These are phyloP conservation scores for Lumbricus terrestris DNA, from an alignment of 2,888 invertebrate genomes.

Conservation along the genomic window DNA sequence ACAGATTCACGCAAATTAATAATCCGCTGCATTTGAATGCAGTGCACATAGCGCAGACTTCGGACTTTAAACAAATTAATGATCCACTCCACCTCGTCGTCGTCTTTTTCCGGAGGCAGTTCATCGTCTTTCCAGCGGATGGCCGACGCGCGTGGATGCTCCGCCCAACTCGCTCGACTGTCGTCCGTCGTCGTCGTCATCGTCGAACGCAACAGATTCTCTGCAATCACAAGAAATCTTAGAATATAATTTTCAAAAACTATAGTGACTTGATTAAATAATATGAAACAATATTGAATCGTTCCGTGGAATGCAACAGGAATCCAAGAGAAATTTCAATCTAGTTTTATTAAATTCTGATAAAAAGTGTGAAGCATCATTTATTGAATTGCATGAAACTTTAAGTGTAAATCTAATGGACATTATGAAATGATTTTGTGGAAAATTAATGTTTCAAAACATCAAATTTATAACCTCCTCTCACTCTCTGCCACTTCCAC, in stretches of 20 bases:
- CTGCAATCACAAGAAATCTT: background rate
- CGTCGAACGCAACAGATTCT: constrained; percentile 7
- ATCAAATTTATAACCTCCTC: too few relatives aligned
- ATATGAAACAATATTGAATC: background rate
- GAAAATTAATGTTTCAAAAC: too few relatives aligned
- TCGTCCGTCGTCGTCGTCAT: constrained; percentile 10
- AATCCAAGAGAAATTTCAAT: too few relatives aligned
- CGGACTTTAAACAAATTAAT: background rate
- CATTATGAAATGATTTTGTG: too few relatives aligned
- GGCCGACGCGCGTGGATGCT: constrained; percentile 20
- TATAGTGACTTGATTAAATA: background rate
- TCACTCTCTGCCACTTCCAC: too few relatives aligned
- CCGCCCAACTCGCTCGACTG: constrained; percentile 22
- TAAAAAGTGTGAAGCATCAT: too few relatives aligned
- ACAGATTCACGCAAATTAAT: too few relatives aligned
- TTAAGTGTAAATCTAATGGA: too few relatives aligned
- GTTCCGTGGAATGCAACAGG: background rate
- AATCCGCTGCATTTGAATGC: too few relatives aligned
- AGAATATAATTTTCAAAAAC: background rate
- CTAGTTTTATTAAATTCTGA: too few relatives aligned
- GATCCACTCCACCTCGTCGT: background rate
- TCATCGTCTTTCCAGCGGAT: constrained; percentile 26
- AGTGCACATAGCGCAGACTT: too few relatives aligned
- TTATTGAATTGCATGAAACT: too few relatives aligned
- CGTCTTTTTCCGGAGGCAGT: background rate